Evolutionary conservation across 1,140 invertebrate genomes (phyloP).

Genomic region (Trissolcus basalis): DNA sequence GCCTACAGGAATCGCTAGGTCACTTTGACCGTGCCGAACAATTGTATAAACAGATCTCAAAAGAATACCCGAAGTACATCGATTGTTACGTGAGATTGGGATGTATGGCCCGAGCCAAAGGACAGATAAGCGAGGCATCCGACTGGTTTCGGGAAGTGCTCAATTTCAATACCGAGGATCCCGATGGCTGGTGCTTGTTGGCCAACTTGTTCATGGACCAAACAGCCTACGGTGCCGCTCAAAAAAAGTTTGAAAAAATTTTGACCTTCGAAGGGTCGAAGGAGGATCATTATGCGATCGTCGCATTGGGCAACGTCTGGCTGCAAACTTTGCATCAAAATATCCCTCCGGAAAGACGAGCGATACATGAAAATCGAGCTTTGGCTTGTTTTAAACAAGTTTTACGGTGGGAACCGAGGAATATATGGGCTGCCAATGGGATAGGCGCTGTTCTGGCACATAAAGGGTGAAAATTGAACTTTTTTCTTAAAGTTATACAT

Average conservation of each 20-base stretch:
- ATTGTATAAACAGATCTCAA: constrained; percentile 96
- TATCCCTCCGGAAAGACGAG: constrained; percentile 95
- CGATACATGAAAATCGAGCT: constrained; percentile 94
- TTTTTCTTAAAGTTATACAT: no score
- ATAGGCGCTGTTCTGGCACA: constrained; percentile 94
- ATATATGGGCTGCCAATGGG: constrained; percentile 99
- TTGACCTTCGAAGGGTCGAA: constrained; percentile 88
- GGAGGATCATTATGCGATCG: constrained; percentile 85
- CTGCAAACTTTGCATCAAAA: constrained; percentile 96
- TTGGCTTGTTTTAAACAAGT: constrained; percentile 96
- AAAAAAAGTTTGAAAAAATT: constrained; percentile 99
- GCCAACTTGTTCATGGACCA: constrained; percentile 98
- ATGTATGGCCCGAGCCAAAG: constrained; percentile 98
- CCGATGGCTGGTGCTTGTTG: constrained; percentile 97
- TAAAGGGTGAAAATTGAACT: constrained; percentile 82
- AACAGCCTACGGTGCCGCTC: constrained; percentile 97
- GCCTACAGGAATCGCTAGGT: constrained; percentile 94
- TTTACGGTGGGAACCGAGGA: constrained; percentile 92
- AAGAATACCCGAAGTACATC: constrained; percentile 99
- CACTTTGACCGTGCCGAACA: constrained; percentile 97
- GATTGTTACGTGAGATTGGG: constrained; percentile 96
- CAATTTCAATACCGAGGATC: constrained; percentile 95
- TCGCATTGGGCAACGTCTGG: constrained; percentile 99
- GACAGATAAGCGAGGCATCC: constrained; percentile 98
- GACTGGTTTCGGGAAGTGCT: constrained; percentile 99